A percentile compares a stretch with the other conserved stretches of the same genome.
phyloP scores from a whole-genome alignment of 2,797 vertebrate species.

The Acanthornis magna region DNA sequence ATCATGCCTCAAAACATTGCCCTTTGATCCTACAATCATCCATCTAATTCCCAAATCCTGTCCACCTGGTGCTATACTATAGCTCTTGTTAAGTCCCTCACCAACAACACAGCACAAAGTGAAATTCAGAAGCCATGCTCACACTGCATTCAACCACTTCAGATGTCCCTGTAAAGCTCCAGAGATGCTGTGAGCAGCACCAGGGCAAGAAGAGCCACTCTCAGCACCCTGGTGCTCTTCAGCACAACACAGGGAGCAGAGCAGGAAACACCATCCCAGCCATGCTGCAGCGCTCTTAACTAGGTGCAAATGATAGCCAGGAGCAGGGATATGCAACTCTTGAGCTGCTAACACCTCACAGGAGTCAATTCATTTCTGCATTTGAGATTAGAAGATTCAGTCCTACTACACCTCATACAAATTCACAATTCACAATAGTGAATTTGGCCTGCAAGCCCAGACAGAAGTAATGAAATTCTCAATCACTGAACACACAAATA shows the following conservation, averaged over 20 bases:
- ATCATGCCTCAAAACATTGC: not conserved
- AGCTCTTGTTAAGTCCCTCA: not conserved
- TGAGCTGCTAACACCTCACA: not conserved
- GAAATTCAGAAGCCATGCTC: not conserved
- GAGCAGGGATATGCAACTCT: not conserved
- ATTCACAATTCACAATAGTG: not conserved
- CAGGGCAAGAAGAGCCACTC: not conserved
- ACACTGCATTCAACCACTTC: not conserved
- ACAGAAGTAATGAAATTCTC: constrained; percentile 4
- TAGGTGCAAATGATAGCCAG: not conserved
- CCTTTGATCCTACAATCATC: not conserved
- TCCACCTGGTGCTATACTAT: not conserved
- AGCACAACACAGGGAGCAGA: not conserved
- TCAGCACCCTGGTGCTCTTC: not conserved
- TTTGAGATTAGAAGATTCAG: not conserved
- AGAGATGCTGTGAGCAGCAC: not conserved
- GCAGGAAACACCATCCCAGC: not conserved
- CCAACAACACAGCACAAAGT: not conserved
- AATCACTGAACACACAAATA: not conserved
- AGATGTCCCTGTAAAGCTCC: not conserved
- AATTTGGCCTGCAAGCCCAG: not conserved
- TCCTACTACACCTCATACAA: not conserved
- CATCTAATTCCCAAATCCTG: not conserved
- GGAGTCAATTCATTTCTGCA: not conserved
- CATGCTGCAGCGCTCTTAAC: not conserved